Evolutionary conservation across 2,797 vertebrate species (phyloP).

Genomic region (Rhinichthys osculus): DNA sequence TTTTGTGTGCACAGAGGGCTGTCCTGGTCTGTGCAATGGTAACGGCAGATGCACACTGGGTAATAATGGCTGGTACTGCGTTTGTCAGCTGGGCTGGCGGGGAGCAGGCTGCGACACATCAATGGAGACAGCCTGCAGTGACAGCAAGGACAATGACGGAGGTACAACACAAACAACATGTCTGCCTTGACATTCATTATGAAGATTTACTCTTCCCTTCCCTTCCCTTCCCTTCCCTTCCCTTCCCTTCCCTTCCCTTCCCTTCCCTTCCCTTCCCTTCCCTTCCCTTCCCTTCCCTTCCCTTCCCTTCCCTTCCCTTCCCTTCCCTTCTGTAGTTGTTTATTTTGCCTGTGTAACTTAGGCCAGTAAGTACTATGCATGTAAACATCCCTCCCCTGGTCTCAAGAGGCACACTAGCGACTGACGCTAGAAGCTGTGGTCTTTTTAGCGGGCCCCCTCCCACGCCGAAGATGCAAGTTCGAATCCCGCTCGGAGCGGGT

Average conservation of each 20-base stretch:
- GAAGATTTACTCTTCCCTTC: not conserved
- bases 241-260: not conserved
- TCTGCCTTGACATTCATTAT: constrained; percentile 36
- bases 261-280: not conserved
- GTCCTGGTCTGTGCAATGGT: constrained; percentile 95
- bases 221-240: not conserved
- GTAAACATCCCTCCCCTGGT: too few species aligned
- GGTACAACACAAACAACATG: constrained; percentile 81
- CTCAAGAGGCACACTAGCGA: too few species aligned
- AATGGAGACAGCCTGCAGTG: constrained; percentile 96
- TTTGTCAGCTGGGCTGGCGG: constrained; percentile 98
- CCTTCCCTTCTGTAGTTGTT: not conserved
- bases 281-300: not conserved
- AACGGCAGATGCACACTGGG: constrained; percentile 98
- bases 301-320: not conserved
- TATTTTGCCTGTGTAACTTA: too few species aligned
- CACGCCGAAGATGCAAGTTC: too few species aligned
- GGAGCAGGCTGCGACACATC: constrained; percentile 95
- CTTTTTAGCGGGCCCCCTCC: too few species aligned
- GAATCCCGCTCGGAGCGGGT: too few species aligned
- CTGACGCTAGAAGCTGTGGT: too few species aligned
- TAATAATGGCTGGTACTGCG: constrained; percentile 96
- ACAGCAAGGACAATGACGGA: constrained; percentile 97
- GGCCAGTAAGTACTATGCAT: too few species aligned
- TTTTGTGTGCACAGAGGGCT: constrained; percentile 89